Base-by-base conservation (phyloP, 2,888 invertebrate genomes). In the Diplazon laetatorius region DNA sequence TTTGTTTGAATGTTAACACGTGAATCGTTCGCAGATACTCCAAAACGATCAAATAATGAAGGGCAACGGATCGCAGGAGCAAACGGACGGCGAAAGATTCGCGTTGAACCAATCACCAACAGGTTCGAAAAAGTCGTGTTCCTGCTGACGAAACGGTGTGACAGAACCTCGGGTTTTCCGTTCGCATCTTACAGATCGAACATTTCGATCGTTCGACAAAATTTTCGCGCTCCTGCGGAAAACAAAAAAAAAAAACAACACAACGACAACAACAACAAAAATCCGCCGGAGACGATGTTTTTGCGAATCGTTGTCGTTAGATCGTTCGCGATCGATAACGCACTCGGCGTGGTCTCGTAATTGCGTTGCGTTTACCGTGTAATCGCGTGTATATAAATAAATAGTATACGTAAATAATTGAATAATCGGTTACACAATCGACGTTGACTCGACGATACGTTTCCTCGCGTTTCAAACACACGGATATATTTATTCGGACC, bases 11-110 rank as follows among this genome's bases (percentile, higher is more conserved):
- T 16, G 25, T 37, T 1, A 30, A 8, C 50, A 12, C 8, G 12
- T 44, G 2, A 6, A 1, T 12, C 30, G 2, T 30, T 70, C 46
- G 18, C 91, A 96, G 96, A 96, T 96, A 90, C 93, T 96, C 82
- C 93, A 95, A 86, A 96, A 96, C 88, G 96, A 96, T 91, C 95
- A 95, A 91, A 91, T 95, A 83, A 93, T 95, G 85, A 95, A 94
- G 86, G 94, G 93, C 83, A 94, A 93, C 88, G 95, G 95, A 85
- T 86, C 91, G 44, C 89, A 89, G 79, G 86, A 93, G 91, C 88
- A 94, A 92, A 87, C 77, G 2, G 95, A 95, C 85, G 93, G 93
- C 48, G 96, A 96, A 8, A 94, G 93, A 88, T 94, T 96, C 89
- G 94, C 94, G 44, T 91, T 96, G 77, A 94, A 94, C 86, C 92